phyloP scores from a whole-genome alignment of 2,888 invertebrate genomes.

The Anthrax anthrax region DNA sequence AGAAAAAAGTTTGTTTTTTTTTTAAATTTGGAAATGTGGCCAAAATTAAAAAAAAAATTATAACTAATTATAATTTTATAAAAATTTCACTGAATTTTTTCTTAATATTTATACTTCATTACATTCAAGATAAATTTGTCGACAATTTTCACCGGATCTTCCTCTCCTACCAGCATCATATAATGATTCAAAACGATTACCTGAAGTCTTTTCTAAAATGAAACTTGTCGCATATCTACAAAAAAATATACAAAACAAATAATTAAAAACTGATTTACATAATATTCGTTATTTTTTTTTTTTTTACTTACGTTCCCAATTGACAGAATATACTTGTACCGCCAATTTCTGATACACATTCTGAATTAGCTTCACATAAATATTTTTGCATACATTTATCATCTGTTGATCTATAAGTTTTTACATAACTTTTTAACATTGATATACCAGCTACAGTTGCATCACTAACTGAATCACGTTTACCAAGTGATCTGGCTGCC shows the following conservation, averaged over 20 bases:
- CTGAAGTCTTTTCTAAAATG: slow-evolving; percentile 60
- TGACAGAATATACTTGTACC: slow-evolving; percentile 80
- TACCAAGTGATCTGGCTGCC: slow-evolving; percentile 69
- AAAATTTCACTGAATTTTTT: too few species aligned
- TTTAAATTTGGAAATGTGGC: too few species aligned
- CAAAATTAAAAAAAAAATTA: too few species aligned
- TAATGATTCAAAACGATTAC: slow-evolving; percentile 59
- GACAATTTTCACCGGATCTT: slow-evolving; percentile 71
- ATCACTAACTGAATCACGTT: slow-evolving; percentile 78
- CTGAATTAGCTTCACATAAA: slow-evolving; percentile 79
- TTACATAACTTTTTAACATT: slow-evolving; percentile 78
- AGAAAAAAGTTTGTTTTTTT: too few species aligned
- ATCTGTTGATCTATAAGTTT: slow-evolving; percentile 60
- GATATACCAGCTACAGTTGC: slow-evolving; percentile 77
- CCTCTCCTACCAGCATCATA: slow-evolving; percentile 79
- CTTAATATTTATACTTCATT: slow-evolving; percentile 58
- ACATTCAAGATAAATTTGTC: slow-evolving; percentile 71
- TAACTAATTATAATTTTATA: too few species aligned
- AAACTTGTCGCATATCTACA: slow-evolving; percentile 83
- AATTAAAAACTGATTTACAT: too few species aligned
- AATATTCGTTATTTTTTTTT: too few species aligned
- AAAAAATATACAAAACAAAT: too few species aligned
- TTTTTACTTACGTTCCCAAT: slow-evolving; percentile 69
- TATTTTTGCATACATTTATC: slow-evolving; percentile 77
- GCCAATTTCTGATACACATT: slow-evolving; percentile 68